Conservation (phyloP, 2,113 vertebrate species). For the Tricholaema leucomelas region DNA sequence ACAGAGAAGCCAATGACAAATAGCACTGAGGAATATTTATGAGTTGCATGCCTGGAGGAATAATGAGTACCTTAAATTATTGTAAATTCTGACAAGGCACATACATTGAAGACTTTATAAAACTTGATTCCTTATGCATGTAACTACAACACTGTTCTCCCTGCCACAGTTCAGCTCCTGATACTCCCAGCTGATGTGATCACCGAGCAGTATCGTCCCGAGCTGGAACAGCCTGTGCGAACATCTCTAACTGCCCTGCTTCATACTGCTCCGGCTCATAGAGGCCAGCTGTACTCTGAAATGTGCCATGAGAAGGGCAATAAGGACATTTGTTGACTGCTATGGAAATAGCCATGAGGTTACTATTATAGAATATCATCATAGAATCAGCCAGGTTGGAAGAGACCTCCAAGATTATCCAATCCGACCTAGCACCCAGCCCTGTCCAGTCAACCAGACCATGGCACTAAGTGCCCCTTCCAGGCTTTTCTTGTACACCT, state of each 20-base stretch:
- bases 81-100: slow-evolving; percentile 59
- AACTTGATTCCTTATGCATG: slow-evolving; percentile 28
- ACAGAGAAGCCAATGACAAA: slow-evolving; percentile 68
- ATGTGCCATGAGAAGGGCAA: background rate
- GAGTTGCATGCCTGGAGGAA: slow-evolving; percentile 63
- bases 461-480: too few relatives aligned
- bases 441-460: too few relatives aligned
- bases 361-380: too few relatives aligned
- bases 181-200: background rate
- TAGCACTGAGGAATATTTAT: slow-evolving; percentile 63
- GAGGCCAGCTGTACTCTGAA: background rate
- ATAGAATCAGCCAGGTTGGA: too few relatives aligned
- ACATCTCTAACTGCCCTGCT: background rate
- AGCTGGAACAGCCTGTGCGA: background rate
- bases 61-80: slow-evolving; percentile 59
- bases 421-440: too few relatives aligned
- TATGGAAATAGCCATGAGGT: background rate
- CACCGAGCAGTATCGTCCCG: background rate
- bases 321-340: background rate
- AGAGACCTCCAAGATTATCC: too few relatives aligned
- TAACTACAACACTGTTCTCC: background rate
- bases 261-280: background rate
- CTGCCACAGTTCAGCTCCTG: background rate
- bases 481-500: too few relatives aligned
- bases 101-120: slow-evolving; percentile 55